Evolutionary conservation across 64 coral and sea anemone species (phyloP), one percentile per base, ranked within the genome.

Genomic region (Pocillopora damicornis): DNA sequence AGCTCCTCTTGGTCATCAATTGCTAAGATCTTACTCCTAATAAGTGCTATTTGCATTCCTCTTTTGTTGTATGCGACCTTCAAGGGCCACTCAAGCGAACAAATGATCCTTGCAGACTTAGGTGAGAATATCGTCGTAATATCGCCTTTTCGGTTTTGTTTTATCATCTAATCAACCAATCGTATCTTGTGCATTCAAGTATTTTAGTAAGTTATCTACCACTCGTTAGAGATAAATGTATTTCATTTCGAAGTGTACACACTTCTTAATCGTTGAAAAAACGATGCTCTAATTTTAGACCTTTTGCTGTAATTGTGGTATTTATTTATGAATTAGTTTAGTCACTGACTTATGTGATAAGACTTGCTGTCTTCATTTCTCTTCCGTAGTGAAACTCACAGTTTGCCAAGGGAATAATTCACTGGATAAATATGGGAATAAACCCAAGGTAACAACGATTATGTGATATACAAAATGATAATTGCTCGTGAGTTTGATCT

Each of bases 31-130:
- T 35, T 65, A 15, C 56, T 84, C 2, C 10, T 84, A 63, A 84
- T 84, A 71, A 84, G 64, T 38, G 64, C 35, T 37, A 58, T 84
- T 42, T 84, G 81, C 81, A 15, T 84, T 20, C 18, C 18, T 57
- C 11, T 84, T 16, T 65, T 84, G 64, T 84, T 84, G 64, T 72
- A 26, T 72, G 63, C 61, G 36, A 42, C 36, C 11, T 65, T 84
- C 37, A 84, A 84, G 64, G 45, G 37, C 63, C 81, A 71, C 64
- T 84, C 22, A 38, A 84, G 64, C 37, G 63, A 84, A 10, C 11
- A 51, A 37, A 35, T 57, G 38, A 65, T 80, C 59, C 23, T 81
- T 59, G 56, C 63, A 67, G 16, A 65, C 5, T 82, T 82, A 38
- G 81, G 81, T 84, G 57, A 71, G 81, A 84, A 82, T 82, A 42